Percentiles rank a stretch among this genome's conserved stretches.
phyloP scores from a whole-genome alignment of 2,113 vertebrate species.

The Entomyzon cyanotis region DNA sequence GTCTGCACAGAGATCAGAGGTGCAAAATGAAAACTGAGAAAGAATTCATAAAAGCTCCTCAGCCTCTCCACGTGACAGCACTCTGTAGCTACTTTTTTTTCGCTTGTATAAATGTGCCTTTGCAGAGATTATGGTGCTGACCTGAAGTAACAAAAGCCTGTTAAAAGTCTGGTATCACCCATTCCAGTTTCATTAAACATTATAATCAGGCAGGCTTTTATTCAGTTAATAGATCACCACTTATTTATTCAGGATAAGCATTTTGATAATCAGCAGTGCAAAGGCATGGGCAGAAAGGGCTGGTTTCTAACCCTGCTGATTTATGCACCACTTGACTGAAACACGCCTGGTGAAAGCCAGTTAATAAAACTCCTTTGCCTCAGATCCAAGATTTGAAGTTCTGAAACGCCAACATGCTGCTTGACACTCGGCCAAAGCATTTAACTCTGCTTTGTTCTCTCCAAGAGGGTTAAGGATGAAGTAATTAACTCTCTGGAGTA shows the following conservation, averaged over 20 bases:
- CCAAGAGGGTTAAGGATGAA: neutral
- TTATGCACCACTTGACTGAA: neutral
- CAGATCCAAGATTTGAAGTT: neutral
- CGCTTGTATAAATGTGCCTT: neutral
- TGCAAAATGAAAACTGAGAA: neutral
- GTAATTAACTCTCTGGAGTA: neutral
- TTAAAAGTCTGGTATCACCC: neutral
- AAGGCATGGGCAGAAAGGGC: neutral
- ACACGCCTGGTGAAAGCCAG: neutral
- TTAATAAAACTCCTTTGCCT: neutral
- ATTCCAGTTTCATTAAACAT: neutral
- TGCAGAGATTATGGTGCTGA: accelerated
- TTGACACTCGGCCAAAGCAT: neutral
- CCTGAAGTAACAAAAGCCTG: neutral
- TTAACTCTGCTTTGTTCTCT: neutral
- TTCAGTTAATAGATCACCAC: neutral
- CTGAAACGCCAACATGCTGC: neutral
- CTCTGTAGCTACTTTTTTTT: too few species aligned
- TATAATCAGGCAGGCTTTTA: neutral
- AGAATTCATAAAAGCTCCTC: neutral
- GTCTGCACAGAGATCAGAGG: neutral
- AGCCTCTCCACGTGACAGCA: neutral
- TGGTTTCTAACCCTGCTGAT: neutral
- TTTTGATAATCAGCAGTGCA: neutral
- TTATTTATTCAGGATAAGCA: neutral